Percentiles rank a stretch among this genome's conserved stretches.
These are phyloP conservation scores for pig (Sus scrofa) DNA, from an alignment of 2,113 vertebrate species.

Conservation along the genomic window T2T-Sscrofa CM000812.6:179171001-179171500, in stretches of 20 bases:
- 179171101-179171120: constrained; percentile 86
- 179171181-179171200: constrained; percentile 88
- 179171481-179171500: not conserved
- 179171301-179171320: not conserved
- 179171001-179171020: constrained; percentile 81
- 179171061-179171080: constrained; percentile 78
- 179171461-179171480: not conserved
- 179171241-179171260: constrained; percentile 66
- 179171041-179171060: constrained; percentile 80
- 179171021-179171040: constrained; percentile 78
- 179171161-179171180: constrained; percentile 85
- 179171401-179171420: no score
- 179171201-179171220: constrained; percentile 85
- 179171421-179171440: not conserved
- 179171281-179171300: constrained; percentile 11
- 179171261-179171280: constrained; percentile 58
- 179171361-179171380: not conserved
- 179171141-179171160: constrained; percentile 73
- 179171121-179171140: constrained; percentile 83
- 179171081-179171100: constrained; percentile 82
- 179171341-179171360: not conserved
- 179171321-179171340: not conserved
- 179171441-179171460: no score
- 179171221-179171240: constrained; percentile 67
- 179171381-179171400: not conserved